phyloP scores from a whole-genome alignment of 2,113 vertebrate genomes.

The Lophotis ruficrista region DNA sequence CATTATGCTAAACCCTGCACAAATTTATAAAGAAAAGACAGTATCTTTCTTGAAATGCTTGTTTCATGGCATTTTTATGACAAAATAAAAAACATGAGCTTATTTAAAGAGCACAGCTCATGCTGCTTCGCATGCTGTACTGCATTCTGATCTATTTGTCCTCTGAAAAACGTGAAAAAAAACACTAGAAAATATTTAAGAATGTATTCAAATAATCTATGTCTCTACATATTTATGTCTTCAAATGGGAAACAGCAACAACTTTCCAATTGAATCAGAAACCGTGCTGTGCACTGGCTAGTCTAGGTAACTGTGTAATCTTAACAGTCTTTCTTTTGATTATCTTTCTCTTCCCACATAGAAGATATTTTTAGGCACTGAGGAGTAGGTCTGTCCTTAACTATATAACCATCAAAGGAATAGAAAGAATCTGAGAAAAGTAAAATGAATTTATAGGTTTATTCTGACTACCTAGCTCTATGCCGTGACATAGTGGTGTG shows the following conservation, averaged over 20 bases:
- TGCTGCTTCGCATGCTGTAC: background rate
- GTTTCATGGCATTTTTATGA: background rate
- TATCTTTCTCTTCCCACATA: conserved; percentile 6
- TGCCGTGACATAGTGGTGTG: background rate
- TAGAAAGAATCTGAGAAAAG: background rate
- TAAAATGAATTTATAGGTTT: background rate
- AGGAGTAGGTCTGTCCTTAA: background rate
- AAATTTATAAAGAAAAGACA: background rate
- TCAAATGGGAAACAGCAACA: background rate
- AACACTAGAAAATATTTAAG: background rate
- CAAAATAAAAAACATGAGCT: background rate
- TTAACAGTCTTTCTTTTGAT: background rate
- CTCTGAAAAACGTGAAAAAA: background rate
- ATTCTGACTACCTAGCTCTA: background rate
- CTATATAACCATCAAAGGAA: background rate
- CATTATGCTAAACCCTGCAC: background rate
- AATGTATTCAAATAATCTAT: background rate
- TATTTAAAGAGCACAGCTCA: background rate
- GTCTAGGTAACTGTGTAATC: background rate
- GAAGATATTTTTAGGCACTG: conserved; percentile 31
- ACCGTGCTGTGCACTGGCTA: background rate
- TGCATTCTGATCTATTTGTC: background rate
- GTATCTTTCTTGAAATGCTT: background rate
- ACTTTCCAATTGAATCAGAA: background rate
- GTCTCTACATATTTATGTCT: background rate